Base-by-base conservation (phyloP, 2,113 vertebrate species). In the pig (Sus scrofa) region DNA sequence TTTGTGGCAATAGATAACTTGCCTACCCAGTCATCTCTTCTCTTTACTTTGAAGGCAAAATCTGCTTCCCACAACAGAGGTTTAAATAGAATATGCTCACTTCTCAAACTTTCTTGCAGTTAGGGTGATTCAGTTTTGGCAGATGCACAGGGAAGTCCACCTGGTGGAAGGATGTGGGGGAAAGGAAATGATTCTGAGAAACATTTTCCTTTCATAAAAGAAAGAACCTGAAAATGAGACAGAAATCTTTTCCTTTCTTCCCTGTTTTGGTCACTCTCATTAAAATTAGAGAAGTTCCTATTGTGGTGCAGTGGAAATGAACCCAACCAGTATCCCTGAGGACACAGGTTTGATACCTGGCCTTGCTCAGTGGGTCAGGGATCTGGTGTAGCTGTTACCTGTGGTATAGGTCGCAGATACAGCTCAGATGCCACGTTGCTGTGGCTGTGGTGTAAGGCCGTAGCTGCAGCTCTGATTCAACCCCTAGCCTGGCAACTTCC, bases 141-240 rank as follows among this genome's bases (percentile, higher is more conserved):
- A 86, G 86, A 52, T 39, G 7, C 30, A n/a, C n/a, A 56, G 10
- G 19, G 26, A 89, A 70, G 58, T 67, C 54, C 58, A 11, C 20
- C 84, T 79, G 32, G 37, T 37, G 34, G 34, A 13, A 58, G 68
- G 16, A 2, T 20, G 14, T 18, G 3, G 58, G 14, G 34, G 8
- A 14, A 14, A 7, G 10, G 2, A 26, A 39, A 52, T 27, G 3
- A 20, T 56, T 84, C 22, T 92, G 32, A 86, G 79, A 88, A 85
- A 44, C 8, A 6, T 60, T 81, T 86, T 94, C 14, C 39, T 91
- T 91, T 85, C n/a, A 82, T 83, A 86, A 75, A 92, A 86, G 54
- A 58, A 73, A 75, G 15, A 68, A 37, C 9, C 18, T 67, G 12
- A 37, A 16, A 79, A 60, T 58, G 67, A 95, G 52, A 75, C 13